Evolutionary conservation across 2,888 invertebrate genomes (phyloP), one percentile per base, ranked within the genome.

Genomic region (Margaritifera margaritifera): DNA sequence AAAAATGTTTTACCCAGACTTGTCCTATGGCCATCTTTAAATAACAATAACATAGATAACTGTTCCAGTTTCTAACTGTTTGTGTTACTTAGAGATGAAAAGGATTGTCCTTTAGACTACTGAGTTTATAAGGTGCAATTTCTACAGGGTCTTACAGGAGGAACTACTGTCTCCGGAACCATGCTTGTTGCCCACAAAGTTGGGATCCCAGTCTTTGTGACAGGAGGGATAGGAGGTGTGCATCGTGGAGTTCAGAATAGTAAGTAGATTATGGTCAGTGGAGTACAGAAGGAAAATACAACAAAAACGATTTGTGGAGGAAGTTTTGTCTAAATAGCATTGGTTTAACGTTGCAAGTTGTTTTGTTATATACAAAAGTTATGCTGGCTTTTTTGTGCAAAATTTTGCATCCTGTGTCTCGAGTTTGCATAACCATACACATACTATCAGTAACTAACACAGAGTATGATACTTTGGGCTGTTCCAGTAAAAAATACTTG

Each of bases 91-190:
- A 31, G 42, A 42, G 50, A 31, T 42, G 11, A 42, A 42, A 42
- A 2, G 42, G 42, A 11, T 3, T 42, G 42, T 42, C 42, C 11
- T 3, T 2, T 15, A 11, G n/a, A 11, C 15, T 56, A 11, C 56
- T 19, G 56, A 22, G 56, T 18, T 19, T 60, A 19, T 42, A 42
- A 15, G 11, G 42, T 42, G 15, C 42, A 42, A 42, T 42, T 42
- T 42, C 73, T 78, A 8, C 74, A 89, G 89, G 76, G 80, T 31
- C 60, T 84, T 25, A 80, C 78, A 79, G 89, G 98, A 0, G 99
- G 99, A 1, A 99, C 99, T 0, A 99, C 99, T 0, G 99, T 99
- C 1, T 95, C 98, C 0, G 97, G 95, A 0, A 99, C 99, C 0
- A 94, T 98, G 91, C 91, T 96, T 52, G 93, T 95, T 11, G 95